phyloP scores from a whole-genome alignment of 2,113 vertebrate species.

The Macquaria ambigua region DNA sequence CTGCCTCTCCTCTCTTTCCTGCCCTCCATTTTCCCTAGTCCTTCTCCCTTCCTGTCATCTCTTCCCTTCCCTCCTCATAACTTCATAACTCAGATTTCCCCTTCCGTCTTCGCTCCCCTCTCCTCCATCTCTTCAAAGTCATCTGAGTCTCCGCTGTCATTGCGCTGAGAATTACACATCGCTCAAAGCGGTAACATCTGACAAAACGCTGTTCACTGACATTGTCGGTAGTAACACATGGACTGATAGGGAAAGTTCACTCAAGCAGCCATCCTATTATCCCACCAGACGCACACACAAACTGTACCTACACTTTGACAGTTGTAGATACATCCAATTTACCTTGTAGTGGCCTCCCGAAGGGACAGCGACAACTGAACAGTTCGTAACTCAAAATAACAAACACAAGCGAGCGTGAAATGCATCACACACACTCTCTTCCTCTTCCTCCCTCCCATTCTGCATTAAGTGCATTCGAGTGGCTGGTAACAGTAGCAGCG shows the following conservation, averaged over 20 bases:
- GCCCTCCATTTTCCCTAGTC: not conserved
- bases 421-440: conserved; percentile 37
- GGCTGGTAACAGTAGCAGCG: conserved; percentile 68
- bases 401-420: conserved; percentile 38
- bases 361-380: conserved; percentile 62
- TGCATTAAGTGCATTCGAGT: conserved; percentile 71
- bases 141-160: conserved; percentile 64
- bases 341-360: conserved; percentile 68
- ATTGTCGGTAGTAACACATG: conserved; percentile 56
- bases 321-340: conserved; percentile 64
- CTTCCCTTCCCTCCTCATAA: conserved; percentile 34
- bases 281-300: conserved; percentile 40
- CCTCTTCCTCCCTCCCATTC: conserved; percentile 49
- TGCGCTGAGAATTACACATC: conserved; percentile 68
- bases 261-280: conserved; percentile 68
- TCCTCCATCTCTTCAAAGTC: conserved; percentile 70
- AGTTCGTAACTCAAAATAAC: conserved; percentile 62
- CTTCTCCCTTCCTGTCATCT: conserved; percentile 39
- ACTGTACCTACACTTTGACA: conserved; percentile 59
- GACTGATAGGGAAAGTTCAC: conserved; percentile 73
- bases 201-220: conserved; percentile 70
- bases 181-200: conserved; percentile 75
- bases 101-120: conserved; percentile 51
- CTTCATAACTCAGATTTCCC: conserved; percentile 52
- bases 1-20: conserved; percentile 3